Evolutionary conservation across 2,888 invertebrate species (phyloP), one percentile per base, ranked within the genome.

Genomic region (Exocentrus adspersus): DNA sequence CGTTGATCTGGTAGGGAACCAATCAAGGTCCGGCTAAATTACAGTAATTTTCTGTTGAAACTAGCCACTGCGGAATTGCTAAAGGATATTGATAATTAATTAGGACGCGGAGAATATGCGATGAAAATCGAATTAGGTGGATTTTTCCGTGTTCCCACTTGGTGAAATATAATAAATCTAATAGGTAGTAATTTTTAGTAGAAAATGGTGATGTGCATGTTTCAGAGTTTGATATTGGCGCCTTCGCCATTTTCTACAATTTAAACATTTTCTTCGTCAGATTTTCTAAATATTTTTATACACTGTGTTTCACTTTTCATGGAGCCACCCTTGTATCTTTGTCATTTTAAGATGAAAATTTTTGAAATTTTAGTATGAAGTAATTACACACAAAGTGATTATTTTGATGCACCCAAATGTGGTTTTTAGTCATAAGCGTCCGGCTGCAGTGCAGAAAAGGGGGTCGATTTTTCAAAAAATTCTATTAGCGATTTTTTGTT

Each of bases 31-130:
- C 28, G 60, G 52, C 67, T 65, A 67, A 69, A 69, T 68, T 67
- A 68, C 67, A 54, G 69, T 62, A 69, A 68, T 69, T 69, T 63
- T 67, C 60, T 45, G 69, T 45, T 62, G 64, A 60, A 57, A 65
- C 62, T 63, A 62, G 67, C 68, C 69, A 62, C 67, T 48, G 60
- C 14, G 64, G 67, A 59, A 64, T 61, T 58, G 50, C 64, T 45
- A 17, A 48, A 58, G 64, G 67, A 68, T 68, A 65, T 65, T 65
- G 64, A 63, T 56, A 62, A 62, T 62, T 62, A 32, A 43, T 62
- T 62, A 32, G 50, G 30, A 51, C 41, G 54, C 32, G 41, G 56
- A 43, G 42, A 53, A 53, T 60, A 46, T 53, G 54, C 48, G 32
- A 24, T 45, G 57, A 46, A 56, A 57, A 57, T 45, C 46, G 57